These are phyloP conservation scores for Penaeus japonicus DNA, from an alignment of 1,140 invertebrate species.

Conservation along the genomic window DNA sequence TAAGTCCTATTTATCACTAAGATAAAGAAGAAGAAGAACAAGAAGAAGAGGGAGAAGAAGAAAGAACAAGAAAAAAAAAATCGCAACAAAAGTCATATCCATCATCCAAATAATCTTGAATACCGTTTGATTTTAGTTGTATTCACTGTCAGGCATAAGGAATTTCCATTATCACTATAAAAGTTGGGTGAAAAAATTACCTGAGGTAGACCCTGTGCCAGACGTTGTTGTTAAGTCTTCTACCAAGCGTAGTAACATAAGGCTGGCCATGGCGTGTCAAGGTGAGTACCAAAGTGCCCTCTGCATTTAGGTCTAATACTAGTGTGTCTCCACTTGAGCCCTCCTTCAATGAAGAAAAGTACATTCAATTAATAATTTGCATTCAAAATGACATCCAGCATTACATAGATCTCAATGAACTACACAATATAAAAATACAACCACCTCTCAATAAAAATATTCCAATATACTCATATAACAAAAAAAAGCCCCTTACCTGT, in stretches of 20 bases:
- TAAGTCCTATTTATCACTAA: too few species aligned
- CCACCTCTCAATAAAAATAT: background rate
- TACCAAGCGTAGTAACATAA: constrained; percentile 17
- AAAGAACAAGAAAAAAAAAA: too few species aligned
- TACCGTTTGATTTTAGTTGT: background rate
- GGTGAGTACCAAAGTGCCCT: constrained; percentile 43
- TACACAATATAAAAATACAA: background rate
- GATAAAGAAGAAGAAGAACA: too few species aligned
- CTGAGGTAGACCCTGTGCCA: constrained; percentile 81
- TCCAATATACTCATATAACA: background rate
- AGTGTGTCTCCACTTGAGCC: constrained; percentile 45
- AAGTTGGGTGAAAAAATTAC: constrained; percentile 59
- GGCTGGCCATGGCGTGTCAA: constrained; percentile 14
- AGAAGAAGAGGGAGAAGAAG: too few species aligned
- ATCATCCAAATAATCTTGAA: background rate
- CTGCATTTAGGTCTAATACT: constrained; percentile 25
- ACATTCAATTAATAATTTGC: background rate
- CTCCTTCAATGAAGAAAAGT: constrained; percentile 6
- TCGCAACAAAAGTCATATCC: too few species aligned
- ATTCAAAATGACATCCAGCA: background rate
- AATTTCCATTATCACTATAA: background rate
- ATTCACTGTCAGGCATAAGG: background rate
- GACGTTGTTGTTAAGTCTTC: constrained; percentile 70
- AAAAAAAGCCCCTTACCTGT: constrained; percentile 27
- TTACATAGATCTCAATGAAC: too few species aligned